phyloP scores from a whole-genome alignment of 2,113 vertebrate species.

The Peucedramus taeniatus region DNA sequence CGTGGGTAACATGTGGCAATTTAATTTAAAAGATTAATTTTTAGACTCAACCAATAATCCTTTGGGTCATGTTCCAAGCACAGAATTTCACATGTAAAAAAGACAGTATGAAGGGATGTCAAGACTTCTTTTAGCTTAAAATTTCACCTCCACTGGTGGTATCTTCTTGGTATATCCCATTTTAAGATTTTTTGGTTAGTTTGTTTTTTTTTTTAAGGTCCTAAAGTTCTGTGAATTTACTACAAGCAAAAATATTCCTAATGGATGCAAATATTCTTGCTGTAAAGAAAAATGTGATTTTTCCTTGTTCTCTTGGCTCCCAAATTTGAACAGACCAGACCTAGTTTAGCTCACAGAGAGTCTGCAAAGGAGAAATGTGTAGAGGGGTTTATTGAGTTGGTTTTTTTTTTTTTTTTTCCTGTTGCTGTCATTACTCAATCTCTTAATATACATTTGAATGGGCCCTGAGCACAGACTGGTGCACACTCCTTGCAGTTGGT shows the following conservation, averaged over 20 bases:
- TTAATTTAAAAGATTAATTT: not conserved
- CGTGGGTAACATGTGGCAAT: not conserved
- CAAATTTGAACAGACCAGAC: not conserved
- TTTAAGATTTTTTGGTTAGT: not conserved
- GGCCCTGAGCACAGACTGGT: not conserved
- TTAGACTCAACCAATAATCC: not conserved
- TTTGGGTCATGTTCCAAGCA: not conserved
- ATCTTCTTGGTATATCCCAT: not conserved
- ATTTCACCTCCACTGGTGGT: not conserved
- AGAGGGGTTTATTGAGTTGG: not conserved
- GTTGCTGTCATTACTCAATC: not conserved
- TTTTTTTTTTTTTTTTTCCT: not conserved
- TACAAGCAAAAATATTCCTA: not conserved
- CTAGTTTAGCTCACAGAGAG: slow-evolving; percentile 2
- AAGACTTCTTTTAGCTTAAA: not conserved
- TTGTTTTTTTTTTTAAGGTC: not conserved
- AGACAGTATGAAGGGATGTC: not conserved
- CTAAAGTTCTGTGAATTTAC: slow-evolving; percentile 18
- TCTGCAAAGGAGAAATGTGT: not conserved
- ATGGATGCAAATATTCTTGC: not conserved
- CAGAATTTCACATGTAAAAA: not conserved
- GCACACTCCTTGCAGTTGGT: not conserved
- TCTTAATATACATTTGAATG: not conserved
- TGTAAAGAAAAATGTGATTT: slow-evolving; percentile 9
- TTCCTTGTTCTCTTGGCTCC: not conserved